Conservation (phyloP, 2,888 invertebrate species). For the Alloplasta piceator region DNA sequence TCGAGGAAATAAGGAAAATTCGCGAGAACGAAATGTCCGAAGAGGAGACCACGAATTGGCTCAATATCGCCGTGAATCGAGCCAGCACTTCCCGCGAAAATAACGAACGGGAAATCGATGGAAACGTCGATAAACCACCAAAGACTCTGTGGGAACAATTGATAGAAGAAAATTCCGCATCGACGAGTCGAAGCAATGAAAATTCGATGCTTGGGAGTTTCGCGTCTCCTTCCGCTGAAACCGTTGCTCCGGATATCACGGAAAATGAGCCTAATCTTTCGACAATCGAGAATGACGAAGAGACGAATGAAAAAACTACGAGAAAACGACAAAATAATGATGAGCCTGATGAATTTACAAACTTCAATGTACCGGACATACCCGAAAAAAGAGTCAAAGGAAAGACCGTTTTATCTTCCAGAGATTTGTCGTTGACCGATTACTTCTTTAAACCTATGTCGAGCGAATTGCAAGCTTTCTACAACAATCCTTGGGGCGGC, state of each 20-base stretch:
- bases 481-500: conserved; percentile 88
- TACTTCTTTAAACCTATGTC: conserved; percentile 75
- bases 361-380: conserved; percentile 19
- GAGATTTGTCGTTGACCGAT: conserved; percentile 63
- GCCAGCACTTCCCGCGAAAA: neutral
- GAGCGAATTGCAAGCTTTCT: conserved; percentile 86
- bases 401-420: neutral
- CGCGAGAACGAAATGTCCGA: conserved; percentile 61
- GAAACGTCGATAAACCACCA: neutral
- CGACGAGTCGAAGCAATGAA: neutral
- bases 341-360: neutral
- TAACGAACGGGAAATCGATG: neutral
- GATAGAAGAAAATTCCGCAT: neutral
- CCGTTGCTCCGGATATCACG: neutral
- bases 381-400: conserved; percentile 42
- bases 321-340: conserved; percentile 38
- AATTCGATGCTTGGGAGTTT: neutral
- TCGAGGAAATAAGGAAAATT: conserved; percentile 72
- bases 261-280: neutral
- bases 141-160: conserved; percentile 38
- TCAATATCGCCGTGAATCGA: conserved; percentile 49
- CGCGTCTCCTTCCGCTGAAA: neutral
- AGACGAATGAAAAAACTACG: neutral
- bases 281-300: neutral
- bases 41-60: conserved; percentile 64